Conservation (phyloP, 2,797 vertebrate genomes). For the Amblyopsis hoosieri region DNA sequence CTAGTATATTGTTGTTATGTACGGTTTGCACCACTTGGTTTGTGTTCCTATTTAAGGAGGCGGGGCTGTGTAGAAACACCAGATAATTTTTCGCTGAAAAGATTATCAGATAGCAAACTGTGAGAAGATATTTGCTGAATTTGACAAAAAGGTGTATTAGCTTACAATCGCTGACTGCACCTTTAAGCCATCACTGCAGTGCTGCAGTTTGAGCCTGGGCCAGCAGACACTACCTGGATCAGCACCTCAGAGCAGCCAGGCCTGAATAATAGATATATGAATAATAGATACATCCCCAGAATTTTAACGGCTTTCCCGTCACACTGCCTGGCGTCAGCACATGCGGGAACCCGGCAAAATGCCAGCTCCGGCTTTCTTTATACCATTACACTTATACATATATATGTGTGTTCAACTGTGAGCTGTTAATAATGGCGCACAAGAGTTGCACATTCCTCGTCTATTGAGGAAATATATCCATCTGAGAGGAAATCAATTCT, state of each 20-base stretch:
- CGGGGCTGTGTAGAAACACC: too few relatives aligned
- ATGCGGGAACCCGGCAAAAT: slow-evolving; percentile 53
- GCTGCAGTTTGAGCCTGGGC: neutral
- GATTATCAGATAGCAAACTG: too few relatives aligned
- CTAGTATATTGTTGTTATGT: too few relatives aligned
- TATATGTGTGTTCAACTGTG: slow-evolving; percentile 55
- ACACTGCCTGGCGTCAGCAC: slow-evolving; percentile 34
- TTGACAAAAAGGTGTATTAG: too few relatives aligned
- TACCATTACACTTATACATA: neutral
- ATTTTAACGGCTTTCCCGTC: slow-evolving; percentile 36
- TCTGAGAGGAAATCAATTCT: slow-evolving; percentile 13
- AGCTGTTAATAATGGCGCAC: slow-evolving; percentile 54
- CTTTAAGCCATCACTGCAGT: neutral
- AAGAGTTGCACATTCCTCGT: slow-evolving; percentile 22
- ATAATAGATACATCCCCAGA: slow-evolving; percentile 59
- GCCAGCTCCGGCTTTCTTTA: slow-evolving; percentile 25
- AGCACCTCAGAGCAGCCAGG: slow-evolving; percentile 26
- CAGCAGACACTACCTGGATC: slow-evolving; percentile 25
- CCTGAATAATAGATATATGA: slow-evolving; percentile 68
- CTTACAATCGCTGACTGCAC: too few relatives aligned
- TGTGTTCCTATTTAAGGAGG: too few relatives aligned
- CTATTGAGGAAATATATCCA: slow-evolving; percentile 12
- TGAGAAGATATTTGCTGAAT: too few relatives aligned
- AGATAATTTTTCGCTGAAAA: too few relatives aligned
- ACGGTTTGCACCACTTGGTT: too few relatives aligned